Evolutionary conservation across 2,113 vertebrate genomes (phyloP).

Genomic region (Xenopus borealis): DNA sequence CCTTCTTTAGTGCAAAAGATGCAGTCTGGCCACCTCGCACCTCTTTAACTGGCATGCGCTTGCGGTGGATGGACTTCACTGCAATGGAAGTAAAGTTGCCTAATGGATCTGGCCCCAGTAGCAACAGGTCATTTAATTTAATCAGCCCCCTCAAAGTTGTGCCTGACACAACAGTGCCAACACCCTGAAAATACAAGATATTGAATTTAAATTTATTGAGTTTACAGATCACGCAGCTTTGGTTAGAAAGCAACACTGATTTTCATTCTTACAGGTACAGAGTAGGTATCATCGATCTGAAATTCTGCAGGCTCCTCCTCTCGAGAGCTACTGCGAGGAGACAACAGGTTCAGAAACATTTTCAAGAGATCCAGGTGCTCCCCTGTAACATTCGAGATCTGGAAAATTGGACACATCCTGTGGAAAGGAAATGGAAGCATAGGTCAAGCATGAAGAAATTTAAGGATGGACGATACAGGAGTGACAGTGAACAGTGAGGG

Average conservation of each 20-base stretch:
- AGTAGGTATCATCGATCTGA: slow-evolving; percentile 98
- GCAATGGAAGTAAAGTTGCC: slow-evolving; percentile 92
- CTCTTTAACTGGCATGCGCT: slow-evolving; percentile 96
- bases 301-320: slow-evolving; percentile 97
- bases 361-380: slow-evolving; percentile 96
- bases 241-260: too few relatives aligned
- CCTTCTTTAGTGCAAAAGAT: slow-evolving; percentile 97
- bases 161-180: slow-evolving; percentile 95
- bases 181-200: slow-evolving; percentile 70
- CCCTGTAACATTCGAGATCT: slow-evolving; percentile 95
- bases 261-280: slow-evolving; percentile 81
- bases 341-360: slow-evolving; percentile 97
- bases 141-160: slow-evolving; percentile 92
- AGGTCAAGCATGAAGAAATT: neutral
- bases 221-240: too few relatives aligned
- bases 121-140: slow-evolving; percentile 90
- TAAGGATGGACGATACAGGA: too few relatives aligned
- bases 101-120: slow-evolving; percentile 90
- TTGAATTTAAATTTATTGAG: neutral
- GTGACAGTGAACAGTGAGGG: neutral
- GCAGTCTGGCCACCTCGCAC: slow-evolving; percentile 95
- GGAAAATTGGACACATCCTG: slow-evolving; percentile 98
- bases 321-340: slow-evolving; percentile 89
- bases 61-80: slow-evolving; percentile 96
- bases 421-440: slow-evolving; percentile 17